Evolutionary conservation across 2,797 vertebrate genomes (phyloP), one percentile per base, ranked within the genome.

Genomic region (Hippoglossus hippoglossus): DNA sequence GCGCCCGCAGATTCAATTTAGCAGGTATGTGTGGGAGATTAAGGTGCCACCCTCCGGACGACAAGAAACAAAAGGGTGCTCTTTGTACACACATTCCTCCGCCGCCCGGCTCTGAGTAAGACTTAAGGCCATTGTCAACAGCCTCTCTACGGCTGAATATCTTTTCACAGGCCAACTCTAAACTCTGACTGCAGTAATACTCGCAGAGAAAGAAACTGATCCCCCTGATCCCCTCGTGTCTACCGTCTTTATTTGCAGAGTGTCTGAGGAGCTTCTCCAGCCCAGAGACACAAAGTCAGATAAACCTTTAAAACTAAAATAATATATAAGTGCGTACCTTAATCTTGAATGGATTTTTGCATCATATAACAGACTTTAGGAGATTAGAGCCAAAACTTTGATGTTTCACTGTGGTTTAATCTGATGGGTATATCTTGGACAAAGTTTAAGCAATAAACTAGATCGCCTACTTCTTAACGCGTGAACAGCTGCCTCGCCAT

Each of bases 1-100:
- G 86, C 88, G 73, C 84, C 88, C 87, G 85, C 92, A 87, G 80
- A 93, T 93, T 94, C 83, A 88, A 89, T 93, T 93, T 92, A 89
- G 88, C 85, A 67, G 81, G 70, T 80, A 50, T 77, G 84, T 78
- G 86, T 87, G 77, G 85, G 89, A 90, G 87, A 86, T 82, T 86
- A 83, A 89, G 83, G 87, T 84, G 83, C 80, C 55, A 74, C 90
- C 80, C 86, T 85, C 69, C 73, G 82, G 77, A 84, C 31, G 63
- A 77, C 50, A 58, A 55, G 73, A 86, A 83, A 87, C 80, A 80
- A 84, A 85, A 81, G 71, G 44, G 51, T 82, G 58, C 68, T 90
- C 71, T 80, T 79, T 77, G 46, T 88, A 73, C 63, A 78, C 80
- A 81, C 86, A 70, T 81, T 69, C 44, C 25, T 79, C 71, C 11